phyloP scores from a whole-genome alignment of 2,797 vertebrate genomes.

The Anolis apletophallus region DNA sequence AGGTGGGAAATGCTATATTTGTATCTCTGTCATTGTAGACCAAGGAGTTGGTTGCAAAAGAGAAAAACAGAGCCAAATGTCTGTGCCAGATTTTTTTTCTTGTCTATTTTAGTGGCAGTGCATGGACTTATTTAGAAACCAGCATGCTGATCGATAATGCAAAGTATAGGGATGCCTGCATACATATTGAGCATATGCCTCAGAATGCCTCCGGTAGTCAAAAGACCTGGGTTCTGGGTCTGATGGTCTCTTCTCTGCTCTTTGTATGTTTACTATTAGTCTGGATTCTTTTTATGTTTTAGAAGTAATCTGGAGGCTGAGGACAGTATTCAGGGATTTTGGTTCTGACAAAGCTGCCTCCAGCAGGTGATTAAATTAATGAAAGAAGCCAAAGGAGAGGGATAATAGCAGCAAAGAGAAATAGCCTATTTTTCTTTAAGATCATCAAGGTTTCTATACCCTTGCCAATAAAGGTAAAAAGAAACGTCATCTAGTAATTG shows the following conservation, averaged over 20 bases:
- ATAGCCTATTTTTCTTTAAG: background rate
- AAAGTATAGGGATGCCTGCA: background rate
- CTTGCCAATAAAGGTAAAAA: background rate
- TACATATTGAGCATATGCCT: background rate
- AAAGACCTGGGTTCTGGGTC: background rate
- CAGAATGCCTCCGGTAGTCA: rapidly evolving
- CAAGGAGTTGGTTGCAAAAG: background rate
- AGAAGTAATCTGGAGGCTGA: rapidly evolving
- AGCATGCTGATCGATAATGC: background rate
- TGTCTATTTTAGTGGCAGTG: background rate
- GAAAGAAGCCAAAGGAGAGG: background rate
- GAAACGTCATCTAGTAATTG: background rate
- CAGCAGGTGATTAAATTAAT: background rate
- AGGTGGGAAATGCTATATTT: constrained; percentile 12
- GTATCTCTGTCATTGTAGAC: background rate
- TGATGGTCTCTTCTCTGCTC: background rate
- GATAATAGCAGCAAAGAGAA: background rate
- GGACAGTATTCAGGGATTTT: background rate
- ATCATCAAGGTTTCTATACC: background rate
- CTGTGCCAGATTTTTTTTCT: background rate
- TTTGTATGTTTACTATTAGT: background rate
- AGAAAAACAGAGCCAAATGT: background rate
- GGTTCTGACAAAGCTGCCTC: background rate
- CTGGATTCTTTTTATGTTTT: background rate
- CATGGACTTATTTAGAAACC: background rate